Percentiles rank a stretch among this genome's conserved stretches.
These are phyloP conservation scores for Anabacerthia variegaticeps DNA, from an alignment of 2,797 vertebrate genomes.

Conservation along the genomic window DNA sequence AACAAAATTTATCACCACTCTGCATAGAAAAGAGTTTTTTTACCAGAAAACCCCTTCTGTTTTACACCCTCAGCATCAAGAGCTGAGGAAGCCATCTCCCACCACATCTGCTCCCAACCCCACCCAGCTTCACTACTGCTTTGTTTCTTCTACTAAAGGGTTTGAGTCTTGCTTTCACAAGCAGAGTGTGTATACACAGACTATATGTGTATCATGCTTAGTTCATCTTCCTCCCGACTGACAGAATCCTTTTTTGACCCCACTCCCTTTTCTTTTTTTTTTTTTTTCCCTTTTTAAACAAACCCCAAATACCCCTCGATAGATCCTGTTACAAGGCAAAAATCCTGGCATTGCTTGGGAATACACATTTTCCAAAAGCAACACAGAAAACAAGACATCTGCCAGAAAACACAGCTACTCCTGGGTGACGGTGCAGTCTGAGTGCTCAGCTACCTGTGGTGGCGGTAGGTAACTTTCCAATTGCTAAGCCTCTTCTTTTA, in stretches of 20 bases:
- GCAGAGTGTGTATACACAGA: not conserved
- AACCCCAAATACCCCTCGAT: not conserved
- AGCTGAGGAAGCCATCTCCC: not conserved
- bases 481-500: not conserved
- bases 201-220: not conserved
- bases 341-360: slow-evolving; percentile 94
- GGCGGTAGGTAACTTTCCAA: slow-evolving; percentile 63
- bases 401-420: slow-evolving; percentile 81
- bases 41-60: not conserved
- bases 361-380: slow-evolving; percentile 86
- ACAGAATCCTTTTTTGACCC: not conserved
- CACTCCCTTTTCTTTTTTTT: not conserved
- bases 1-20: not conserved
- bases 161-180: not conserved
- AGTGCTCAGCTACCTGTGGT: slow-evolving; percentile 89
- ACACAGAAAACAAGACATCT: slow-evolving; percentile 66
- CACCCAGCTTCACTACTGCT: not conserved
- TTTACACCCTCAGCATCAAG: not conserved
- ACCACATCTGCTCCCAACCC: not conserved
- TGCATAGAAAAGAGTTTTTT: not conserved
- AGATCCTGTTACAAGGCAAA: slow-evolving; percentile 95
- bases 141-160: not conserved
- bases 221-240: not conserved
- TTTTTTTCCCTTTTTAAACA: not conserved
- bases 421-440: slow-evolving; percentile 88